Percentiles rank a stretch among this genome's conserved stretches.
Evolutionary conservation across 2,888 invertebrate species (phyloP).

Genomic region (Hyles lineata): DNA sequence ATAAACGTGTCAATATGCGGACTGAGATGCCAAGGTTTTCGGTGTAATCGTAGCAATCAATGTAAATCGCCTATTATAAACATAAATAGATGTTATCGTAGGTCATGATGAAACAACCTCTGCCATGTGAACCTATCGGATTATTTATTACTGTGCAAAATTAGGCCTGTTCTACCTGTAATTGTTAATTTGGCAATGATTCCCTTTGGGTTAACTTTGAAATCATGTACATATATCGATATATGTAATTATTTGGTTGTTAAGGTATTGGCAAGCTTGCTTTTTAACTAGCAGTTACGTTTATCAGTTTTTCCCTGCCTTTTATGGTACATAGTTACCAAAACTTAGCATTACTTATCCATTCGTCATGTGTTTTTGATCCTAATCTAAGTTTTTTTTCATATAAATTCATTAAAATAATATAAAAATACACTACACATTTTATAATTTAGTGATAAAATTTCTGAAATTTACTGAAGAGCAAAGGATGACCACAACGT

Average conservation of each 20-base stretch:
- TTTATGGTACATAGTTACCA: too few species aligned
- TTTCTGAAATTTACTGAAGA: neutral
- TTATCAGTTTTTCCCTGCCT: too few species aligned
- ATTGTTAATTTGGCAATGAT: neutral
- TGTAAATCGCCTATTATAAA: conserved; percentile 60
- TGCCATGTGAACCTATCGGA: neutral
- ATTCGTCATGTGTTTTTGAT: too few species aligned
- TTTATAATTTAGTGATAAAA: too few species aligned
- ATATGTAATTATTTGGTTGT: too few species aligned
- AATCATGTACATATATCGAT: neutral
- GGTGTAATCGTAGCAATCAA: conserved; percentile 55
- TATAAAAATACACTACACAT: too few species aligned
- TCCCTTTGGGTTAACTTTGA: neutral
- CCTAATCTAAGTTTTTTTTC: too few species aligned
- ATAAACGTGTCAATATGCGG: conserved; percentile 48
- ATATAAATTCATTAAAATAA: too few species aligned
- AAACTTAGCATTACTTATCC: too few species aligned
- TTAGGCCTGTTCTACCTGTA: neutral
- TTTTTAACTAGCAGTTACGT: too few species aligned
- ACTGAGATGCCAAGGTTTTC: conserved; percentile 57
- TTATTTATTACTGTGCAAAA: neutral
- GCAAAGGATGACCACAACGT: neutral
- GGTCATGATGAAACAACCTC: conserved; percentile 4
- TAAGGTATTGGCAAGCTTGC: too few species aligned
- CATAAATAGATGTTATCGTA: neutral